phyloP scores from a whole-genome alignment of 2,113 vertebrate genomes.

The Sinocyclocheilus anophthalmus region DNA sequence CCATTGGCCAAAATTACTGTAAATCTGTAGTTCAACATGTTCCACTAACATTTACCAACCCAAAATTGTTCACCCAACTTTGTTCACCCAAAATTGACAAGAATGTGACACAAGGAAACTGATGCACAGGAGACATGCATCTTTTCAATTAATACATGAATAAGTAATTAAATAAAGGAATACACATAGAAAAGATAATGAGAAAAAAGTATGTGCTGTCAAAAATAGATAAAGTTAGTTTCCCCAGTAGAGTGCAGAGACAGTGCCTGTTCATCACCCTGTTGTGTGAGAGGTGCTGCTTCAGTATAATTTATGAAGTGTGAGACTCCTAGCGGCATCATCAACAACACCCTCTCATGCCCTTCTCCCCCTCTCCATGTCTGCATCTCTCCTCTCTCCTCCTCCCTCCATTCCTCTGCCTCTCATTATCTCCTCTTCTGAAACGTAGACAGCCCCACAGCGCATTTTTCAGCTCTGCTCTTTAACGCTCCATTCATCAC shows the following conservation, averaged over 20 bases:
- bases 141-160: background rate
- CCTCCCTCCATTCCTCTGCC: background rate
- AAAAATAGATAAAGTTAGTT: conserved; percentile 40
- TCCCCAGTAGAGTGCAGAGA: conserved; percentile 11
- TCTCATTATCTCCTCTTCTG: conserved; percentile 20
- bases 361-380: conserved; percentile 14
- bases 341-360: conserved; percentile 47
- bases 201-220: conserved; percentile 29
- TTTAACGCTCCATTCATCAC: conserved; percentile 50
- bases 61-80: no score
- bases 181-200: background rate
- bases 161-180: background rate
- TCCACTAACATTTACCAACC: no score
- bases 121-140: background rate
- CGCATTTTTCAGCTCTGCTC: conserved; percentile 12
- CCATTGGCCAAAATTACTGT: no score
- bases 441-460: conserved; percentile 4
- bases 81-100: no score
- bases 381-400: conserved; percentile 3
- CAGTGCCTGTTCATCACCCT: conserved; percentile 43
- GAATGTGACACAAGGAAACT: no score
- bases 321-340: conserved; percentile 46
- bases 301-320: conserved; percentile 54
- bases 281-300: conserved; percentile 52
- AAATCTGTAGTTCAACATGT: no score